These are phyloP conservation scores for Allolobophora icterica DNA, from an alignment of 2,888 invertebrate genomes.

Conservation along the genomic window DNA sequence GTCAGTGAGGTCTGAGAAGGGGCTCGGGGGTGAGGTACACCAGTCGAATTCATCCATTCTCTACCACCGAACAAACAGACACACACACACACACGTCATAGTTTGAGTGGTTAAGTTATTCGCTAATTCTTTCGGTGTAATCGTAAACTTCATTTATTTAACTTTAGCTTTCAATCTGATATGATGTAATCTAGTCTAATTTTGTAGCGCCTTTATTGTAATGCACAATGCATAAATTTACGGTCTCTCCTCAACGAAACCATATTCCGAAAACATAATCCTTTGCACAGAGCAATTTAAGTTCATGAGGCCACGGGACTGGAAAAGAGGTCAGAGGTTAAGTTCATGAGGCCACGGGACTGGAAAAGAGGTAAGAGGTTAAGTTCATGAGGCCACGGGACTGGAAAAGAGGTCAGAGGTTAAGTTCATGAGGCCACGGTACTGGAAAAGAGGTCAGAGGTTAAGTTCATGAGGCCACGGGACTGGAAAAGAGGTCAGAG, in stretches of 20 bases:
- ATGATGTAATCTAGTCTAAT: not conserved
- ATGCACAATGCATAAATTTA: not conserved
- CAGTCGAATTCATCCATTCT: conserved; percentile 5
- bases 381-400: not conserved
- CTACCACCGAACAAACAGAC: not conserved
- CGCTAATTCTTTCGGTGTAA: not conserved
- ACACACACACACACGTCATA: not conserved
- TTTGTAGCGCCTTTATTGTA: not conserved
- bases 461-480: no score
- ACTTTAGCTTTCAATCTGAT: not conserved
- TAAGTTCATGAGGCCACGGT: not conserved
- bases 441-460: not conserved
- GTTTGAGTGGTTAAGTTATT: not conserved
- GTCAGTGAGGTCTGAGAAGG: conserved; percentile 28
- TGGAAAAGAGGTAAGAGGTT: no score
- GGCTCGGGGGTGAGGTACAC: not conserved
- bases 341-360: not conserved
- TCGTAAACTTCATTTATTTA: not conserved
- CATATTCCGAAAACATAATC: not conserved
- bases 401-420: not conserved
- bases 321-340: not conserved
- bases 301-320: not conserved
- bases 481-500: no score
- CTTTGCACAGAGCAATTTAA: not conserved
- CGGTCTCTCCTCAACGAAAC: not conserved